These are phyloP conservation scores for Lymantria dispar DNA, from an alignment of 2,888 invertebrate genomes.

Conservation along the genomic window DNA sequence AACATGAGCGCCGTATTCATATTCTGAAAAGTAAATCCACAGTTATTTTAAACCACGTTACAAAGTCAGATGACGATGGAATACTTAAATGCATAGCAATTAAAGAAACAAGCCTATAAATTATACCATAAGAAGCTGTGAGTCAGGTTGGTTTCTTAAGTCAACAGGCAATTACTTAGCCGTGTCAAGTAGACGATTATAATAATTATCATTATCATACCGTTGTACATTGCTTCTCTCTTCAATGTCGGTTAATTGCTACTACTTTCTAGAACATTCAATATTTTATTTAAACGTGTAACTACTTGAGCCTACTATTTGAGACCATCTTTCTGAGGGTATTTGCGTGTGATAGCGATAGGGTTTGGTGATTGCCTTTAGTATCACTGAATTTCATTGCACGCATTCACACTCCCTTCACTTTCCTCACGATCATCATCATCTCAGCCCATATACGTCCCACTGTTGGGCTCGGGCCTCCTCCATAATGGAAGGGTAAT, in stretches of 20 bases:
- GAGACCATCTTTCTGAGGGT: no score
- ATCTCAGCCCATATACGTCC: no score
- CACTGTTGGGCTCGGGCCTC: no score
- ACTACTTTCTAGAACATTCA: constrained; percentile 24
- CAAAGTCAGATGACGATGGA: background rate
- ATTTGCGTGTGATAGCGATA: no score
- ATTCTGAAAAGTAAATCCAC: no score
- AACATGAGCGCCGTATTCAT: no score
- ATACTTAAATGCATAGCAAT: constrained; percentile 1
- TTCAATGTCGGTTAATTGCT: constrained; percentile 26
- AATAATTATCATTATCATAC: constrained; percentile 34
- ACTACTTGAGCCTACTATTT: no score
- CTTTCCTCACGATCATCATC: no score
- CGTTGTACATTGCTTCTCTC: constrained; percentile 19
- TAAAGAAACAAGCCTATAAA: constrained; percentile 19
- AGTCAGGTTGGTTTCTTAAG: constrained; percentile 13
- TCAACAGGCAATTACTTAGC: constrained; percentile 30
- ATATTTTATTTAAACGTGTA: constrained; percentile 17
- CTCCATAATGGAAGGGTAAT: no score
- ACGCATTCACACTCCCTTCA: no score
- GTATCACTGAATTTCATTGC: no score
- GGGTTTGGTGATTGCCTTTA: no score
- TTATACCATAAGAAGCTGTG: constrained; percentile 15
- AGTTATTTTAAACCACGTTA: background rate
- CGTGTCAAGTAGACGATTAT: constrained; percentile 31